Evolutionary conservation across 2,888 invertebrate species (phyloP), one percentile per base, ranked within the genome.

Genomic region (Anagyrus pseudococci): DNA sequence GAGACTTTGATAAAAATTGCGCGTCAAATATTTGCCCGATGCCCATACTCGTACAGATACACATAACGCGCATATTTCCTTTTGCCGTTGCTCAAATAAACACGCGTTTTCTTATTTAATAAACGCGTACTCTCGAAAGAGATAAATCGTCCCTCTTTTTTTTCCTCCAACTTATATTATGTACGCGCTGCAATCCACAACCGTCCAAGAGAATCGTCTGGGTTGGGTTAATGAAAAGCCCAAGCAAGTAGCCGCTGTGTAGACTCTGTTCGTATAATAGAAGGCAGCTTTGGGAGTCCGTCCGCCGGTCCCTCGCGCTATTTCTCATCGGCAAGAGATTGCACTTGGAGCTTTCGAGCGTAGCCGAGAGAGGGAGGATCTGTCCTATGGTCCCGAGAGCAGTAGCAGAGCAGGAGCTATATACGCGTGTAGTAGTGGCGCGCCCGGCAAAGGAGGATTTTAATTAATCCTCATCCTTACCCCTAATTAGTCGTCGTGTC

Each of bases 391-490:
- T 7, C 6, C 29, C 4, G 4, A 29, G 10, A 7, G 10, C 29
- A 10, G 29, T 10, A 10, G 4, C 29, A 2, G 4, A 8, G 33
- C 4, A 37, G 8, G 33, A 37, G 33, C 33, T 37, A 4, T 29
- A 29, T 4, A 29, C 29, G 10, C 29, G 6, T 7, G 29, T 10
- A 29, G 29, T 10, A 29, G 48, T 13, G 8, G 49, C 49, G 17
- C 49, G 4, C 23, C 52, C 8, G 43, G 2, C 20, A 64, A 64
- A 64, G 66, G 65, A 69, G 66, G 71, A 72, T 73, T 77, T 77
- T 77, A 77, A 77, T 77, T 77, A 77, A 77, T 71, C 53, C 75
- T 71, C 71, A 73, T 74, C 74, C 74, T 77, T 74, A 71, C 70
- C 74, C 73, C 73, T 76, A 74, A 77, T 77, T 73, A 76, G 75